These are phyloP conservation scores for Scortum barcoo DNA, from an alignment of 2,113 vertebrate genomes.

Conservation along the genomic window DNA sequence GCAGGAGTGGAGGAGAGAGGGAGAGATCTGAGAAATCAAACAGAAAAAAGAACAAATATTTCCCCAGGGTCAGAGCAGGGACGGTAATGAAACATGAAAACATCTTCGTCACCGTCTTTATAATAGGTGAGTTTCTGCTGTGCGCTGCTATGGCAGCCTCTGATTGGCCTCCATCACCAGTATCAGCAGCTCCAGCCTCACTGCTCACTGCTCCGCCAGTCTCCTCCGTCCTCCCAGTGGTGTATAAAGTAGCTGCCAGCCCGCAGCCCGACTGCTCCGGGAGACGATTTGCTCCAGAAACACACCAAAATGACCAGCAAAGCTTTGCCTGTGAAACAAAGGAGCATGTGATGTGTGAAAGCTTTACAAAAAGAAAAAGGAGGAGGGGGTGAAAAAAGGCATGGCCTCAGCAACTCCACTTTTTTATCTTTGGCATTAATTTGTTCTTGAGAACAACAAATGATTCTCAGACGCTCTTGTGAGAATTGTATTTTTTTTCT, in stretches of 20 bases:
- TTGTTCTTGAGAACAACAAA: constrained; percentile 85
- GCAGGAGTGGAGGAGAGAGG: neutral
- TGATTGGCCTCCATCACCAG: neutral
- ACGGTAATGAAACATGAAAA: neutral
- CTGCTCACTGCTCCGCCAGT: neutral
- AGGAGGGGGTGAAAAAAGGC: constrained; percentile 47
- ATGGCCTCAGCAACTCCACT: constrained; percentile 78
- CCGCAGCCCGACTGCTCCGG: constrained; percentile 47
- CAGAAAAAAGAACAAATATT: neutral
- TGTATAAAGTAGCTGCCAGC: constrained; percentile 28
- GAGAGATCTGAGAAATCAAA: neutral
- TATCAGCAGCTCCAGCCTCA: neutral
- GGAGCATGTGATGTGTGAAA: constrained; percentile 70
- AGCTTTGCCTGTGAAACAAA: constrained; percentile 73
- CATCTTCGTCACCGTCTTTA: neutral
- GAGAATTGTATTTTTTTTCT: constrained; percentile 77
- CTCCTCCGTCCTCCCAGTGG: constrained; percentile 11
- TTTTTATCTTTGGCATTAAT: constrained; percentile 81
- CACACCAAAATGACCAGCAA: constrained; percentile 76
- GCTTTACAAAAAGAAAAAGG: constrained; percentile 49
- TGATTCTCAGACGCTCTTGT: constrained; percentile 78
- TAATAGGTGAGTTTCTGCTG: neutral
- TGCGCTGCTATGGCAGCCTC: neutral
- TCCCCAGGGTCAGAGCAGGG: too few species aligned
- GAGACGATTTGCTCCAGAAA: constrained; percentile 69